Evolutionary conservation across 2,888 invertebrate species (phyloP), one percentile per base, ranked within the genome.

Genomic region (Agonopterix arenella): DNA sequence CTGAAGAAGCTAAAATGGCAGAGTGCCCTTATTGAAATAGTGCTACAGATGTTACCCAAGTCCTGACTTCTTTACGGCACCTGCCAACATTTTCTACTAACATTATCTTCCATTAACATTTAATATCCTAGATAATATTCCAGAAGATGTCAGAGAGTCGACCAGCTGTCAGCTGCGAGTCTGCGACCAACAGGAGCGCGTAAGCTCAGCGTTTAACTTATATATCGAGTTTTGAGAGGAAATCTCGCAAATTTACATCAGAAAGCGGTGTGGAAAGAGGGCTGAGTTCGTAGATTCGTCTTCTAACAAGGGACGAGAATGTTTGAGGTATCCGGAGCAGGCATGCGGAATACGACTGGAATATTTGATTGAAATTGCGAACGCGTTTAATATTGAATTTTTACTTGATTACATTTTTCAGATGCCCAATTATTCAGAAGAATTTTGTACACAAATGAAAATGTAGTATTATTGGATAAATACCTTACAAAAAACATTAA

Each of bases 201-300:
- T 66, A 66, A 64, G 61, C 64, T 65, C 61, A 62, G 59, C 67
- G 74, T 76, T 79, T 76, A 77, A 79, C 72, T 79, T 79, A 72
- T 74, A 79, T 73, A 77, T 79, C 70, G 76, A 77, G 73, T 78
- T 81, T 72, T 66, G 62, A 68, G 68, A 73, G 70, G 71, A 81
- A 82, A 84, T 83, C 81, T 76, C 62, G 57, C 64, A 77, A 76
- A 85, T 84, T 83, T 84, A 80, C 83, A 85, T 85, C 76, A 81
- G 78, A 84, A 84, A 81, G 74, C 73, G 56, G 53, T 66, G 64
- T 56, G 60, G 70, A 69, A 73, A 70, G 74, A 68, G 70, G 65
- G 65, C 70, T 58, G 64, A 70, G 71, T 69, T 70, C 64, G 62
- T 59, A 28, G 67, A 64, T 64, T 65, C 66, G 68, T 70, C 67